Base-by-base conservation (phyloP, 2,113 vertebrate species). In the Odontophorus gujanensis region DNA sequence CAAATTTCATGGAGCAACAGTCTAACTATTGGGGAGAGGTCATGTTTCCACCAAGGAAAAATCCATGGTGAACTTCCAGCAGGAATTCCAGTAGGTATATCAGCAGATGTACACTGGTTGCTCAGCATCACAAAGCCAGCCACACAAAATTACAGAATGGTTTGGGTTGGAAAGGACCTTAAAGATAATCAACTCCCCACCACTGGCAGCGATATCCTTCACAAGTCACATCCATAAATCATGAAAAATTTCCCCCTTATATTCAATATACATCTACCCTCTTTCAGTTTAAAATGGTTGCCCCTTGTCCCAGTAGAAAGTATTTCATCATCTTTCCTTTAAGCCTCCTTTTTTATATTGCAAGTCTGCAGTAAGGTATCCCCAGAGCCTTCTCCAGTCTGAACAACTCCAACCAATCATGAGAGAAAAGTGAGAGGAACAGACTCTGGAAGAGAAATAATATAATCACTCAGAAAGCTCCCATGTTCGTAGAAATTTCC, bases 391-490 rank as follows among this genome's bases (percentile, higher is more conserved):
- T 19, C 10, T 63, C 38, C 15, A 28, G 36, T 63, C 25, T 19
- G 61, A 63, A 40, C 25, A 28, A 40, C 38, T 36, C 61, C 25
- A 63, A 40, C 36, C 11, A 18, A 40, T 12, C 30, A 28, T 0
- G 0, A 48, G 25, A 43, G 30, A 34, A 47, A 57, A 78, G n/a
- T 0, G 1, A 51, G 63, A 77, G 9, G 6, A 67, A 3, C 1
- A 1, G 18, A 25, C 34, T 85, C 20, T 61, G 34, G 50, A 61
- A 61, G 4, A 11, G 11, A 74, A 62, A 15, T 13, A n/a, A 57
- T 6, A 32, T 4, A 45, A 19, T 28, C 10, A 4, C 8, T 38
- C 9, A 20, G 40, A 62, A 81, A 75, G 17, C 30, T 26, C 15
- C 4, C 20, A 24, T 4, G 26, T n/a, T 51, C 0, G 2, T 28